Evolutionary conservation across 2,113 vertebrate genomes (phyloP).

Genomic region (Excalfactoria chinensis): DNA sequence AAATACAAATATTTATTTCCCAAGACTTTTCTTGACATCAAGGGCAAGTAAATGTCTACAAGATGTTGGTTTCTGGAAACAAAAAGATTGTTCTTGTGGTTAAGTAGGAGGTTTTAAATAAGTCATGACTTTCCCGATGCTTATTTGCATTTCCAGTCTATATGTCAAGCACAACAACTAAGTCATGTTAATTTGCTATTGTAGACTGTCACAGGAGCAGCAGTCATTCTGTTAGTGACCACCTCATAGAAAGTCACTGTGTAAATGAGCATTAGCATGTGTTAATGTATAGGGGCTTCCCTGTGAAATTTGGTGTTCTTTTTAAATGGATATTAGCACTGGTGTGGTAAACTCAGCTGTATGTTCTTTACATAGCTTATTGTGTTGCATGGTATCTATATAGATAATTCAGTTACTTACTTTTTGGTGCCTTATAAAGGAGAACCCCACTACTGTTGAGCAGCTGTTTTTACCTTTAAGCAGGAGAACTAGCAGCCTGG

Average conservation of each 20-base stretch:
- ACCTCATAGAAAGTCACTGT: not conserved
- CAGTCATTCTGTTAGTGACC: not conserved
- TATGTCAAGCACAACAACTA: not conserved
- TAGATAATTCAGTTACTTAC: not conserved
- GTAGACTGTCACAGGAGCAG: not conserved
- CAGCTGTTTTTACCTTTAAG: accelerated
- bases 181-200: not conserved
- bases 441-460: not conserved
- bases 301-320: not conserved
- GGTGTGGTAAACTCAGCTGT: not conserved
- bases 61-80: not conserved
- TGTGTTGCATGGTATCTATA: not conserved
- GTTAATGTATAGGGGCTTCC: not conserved
- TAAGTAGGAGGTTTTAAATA: conserved; percentile 8
- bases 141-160: not conserved
- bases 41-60: not conserved
- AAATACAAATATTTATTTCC: not conserved
- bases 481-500: not conserved
- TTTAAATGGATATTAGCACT: not conserved
- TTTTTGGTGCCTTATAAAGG: not conserved
- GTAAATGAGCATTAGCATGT: accelerated
- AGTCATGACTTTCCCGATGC: not conserved
- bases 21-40: not conserved
- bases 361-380: not conserved
- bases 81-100: not conserved